phyloP scores from a whole-genome alignment of 2,797 vertebrate genomes.

The Tadarida brasiliensis region DNA sequence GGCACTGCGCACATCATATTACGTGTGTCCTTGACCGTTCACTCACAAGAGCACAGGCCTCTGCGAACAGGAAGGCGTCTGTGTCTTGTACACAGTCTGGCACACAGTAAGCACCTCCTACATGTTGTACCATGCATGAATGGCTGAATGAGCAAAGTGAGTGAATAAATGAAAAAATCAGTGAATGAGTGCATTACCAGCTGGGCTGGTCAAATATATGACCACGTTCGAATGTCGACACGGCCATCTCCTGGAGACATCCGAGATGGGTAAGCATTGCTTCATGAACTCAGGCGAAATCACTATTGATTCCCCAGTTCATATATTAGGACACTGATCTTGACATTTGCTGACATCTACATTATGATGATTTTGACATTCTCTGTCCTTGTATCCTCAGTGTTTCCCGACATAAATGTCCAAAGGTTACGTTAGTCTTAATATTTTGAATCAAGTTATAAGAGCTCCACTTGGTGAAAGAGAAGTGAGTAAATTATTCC shows the following conservation, averaged over 20 bases:
- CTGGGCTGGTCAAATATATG: neutral
- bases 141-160: neutral
- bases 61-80: neutral
- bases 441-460: neutral
- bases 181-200: neutral
- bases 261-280: neutral
- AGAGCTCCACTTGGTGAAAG: neutral
- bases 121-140: neutral
- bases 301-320: slow-evolving; percentile 28
- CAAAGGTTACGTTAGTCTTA: slow-evolving; percentile 26
- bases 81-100: neutral
- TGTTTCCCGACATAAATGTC: neutral
- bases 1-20: neutral
- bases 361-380: slow-evolving; percentile 68
- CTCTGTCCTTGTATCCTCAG: neutral
- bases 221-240: neutral
- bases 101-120: neutral
- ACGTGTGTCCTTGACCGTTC: neutral
- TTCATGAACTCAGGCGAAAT: neutral
- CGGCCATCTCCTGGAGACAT: neutral
- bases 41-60: neutral
- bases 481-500: neutral
- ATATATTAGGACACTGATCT: neutral
- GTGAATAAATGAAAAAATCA: neutral
- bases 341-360: slow-evolving; percentile 48